phyloP scores from a whole-genome alignment of 2,888 invertebrate species.

The Elysia crispata region DNA sequence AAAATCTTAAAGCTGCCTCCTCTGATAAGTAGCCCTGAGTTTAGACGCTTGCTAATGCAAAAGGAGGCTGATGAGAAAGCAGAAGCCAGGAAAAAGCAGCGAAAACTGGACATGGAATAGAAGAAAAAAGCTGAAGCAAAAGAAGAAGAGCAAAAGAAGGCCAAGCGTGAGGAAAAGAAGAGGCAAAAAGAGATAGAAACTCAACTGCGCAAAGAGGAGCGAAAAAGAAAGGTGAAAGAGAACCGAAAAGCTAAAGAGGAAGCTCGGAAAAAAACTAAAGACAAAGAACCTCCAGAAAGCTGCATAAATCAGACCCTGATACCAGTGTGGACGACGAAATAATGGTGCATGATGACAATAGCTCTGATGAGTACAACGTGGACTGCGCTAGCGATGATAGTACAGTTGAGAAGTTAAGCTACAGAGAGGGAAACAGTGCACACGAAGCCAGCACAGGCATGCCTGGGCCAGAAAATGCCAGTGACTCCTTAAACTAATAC shows the following conservation, averaged over 20 bases:
- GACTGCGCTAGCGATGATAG: no score
- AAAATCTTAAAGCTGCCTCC: neutral
- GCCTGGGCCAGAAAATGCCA: no score
- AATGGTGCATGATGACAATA: no score
- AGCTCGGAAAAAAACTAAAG: neutral
- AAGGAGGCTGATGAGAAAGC: neutral
- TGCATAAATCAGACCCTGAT: neutral
- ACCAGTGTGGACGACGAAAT: neutral
- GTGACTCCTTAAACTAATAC: no score
- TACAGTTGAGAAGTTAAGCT: no score
- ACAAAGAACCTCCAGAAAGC: neutral
- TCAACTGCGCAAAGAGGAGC: conserved; percentile 2
- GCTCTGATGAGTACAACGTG: no score
- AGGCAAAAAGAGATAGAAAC: conserved; percentile 14
- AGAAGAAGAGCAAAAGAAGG: conserved; percentile 27
- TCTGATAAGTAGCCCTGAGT: conserved; percentile 1
- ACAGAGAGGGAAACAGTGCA: no score
- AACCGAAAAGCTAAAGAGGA: neutral
- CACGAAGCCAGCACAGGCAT: no score
- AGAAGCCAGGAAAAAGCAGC: neutral
- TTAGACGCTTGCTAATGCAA: neutral
- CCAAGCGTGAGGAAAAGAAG: conserved; percentile 25
- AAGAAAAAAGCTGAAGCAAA: conserved; percentile 7
- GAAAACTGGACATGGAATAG: conserved; percentile 10
- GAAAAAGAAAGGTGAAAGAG: conserved; percentile 16